Evolutionary conservation across 1,140 invertebrate species (phyloP).

Genomic region (Euborellia annulipes): DNA sequence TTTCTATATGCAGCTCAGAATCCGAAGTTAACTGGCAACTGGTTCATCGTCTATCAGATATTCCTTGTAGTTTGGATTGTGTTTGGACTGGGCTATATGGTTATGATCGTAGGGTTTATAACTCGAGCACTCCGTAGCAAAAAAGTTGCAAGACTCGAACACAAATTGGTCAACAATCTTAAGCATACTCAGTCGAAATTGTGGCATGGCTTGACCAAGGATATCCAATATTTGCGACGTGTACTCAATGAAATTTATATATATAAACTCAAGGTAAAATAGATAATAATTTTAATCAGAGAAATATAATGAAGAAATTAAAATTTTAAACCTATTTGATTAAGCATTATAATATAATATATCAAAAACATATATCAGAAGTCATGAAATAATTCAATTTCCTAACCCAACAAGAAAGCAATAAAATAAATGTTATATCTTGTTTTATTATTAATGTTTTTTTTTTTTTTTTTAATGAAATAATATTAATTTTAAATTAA

Average conservation of each 20-base stretch:
- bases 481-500: no score
- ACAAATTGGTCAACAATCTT: conserved; percentile 44
- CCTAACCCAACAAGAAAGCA: no score
- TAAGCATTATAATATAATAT: no score
- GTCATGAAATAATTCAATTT: no score
- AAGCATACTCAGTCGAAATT: conserved; percentile 62
- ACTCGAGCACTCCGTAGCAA: conserved; percentile 56
- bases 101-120: conserved; percentile 83
- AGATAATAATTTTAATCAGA: no score
- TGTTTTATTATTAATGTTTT: no score
- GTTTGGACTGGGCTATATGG: conserved; percentile 75
- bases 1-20: conserved; percentile 5
- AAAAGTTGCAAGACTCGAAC: conserved; percentile 53
- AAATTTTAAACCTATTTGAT: no score
- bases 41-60: conserved; percentile 52
- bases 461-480: no score
- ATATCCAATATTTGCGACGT: conserved; percentile 51
- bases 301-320: no score
- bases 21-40: no score
- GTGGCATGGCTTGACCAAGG: conserved; percentile 57
- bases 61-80: conserved; percentile 73
- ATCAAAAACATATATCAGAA: no score
- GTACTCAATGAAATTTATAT: conserved; percentile 63
- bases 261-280: conserved; percentile 58
- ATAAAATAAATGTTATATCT: no score